These are phyloP conservation scores for Stenotaenia linearis DNA, from an alignment of 2,888 invertebrate species.

Conservation along the genomic window DNA sequence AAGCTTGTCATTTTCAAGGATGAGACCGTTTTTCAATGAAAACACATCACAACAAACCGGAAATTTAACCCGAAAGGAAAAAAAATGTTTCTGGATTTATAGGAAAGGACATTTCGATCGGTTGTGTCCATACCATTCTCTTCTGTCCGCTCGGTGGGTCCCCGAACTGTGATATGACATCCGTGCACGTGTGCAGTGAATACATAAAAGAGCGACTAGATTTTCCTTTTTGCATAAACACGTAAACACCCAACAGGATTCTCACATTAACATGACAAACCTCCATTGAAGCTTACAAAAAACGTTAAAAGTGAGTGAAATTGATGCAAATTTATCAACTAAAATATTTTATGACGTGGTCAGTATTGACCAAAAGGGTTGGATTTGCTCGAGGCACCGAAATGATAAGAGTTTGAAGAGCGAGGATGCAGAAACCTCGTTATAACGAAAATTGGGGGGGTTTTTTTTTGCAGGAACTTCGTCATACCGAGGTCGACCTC, in stretches of 20 bases:
- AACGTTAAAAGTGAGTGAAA: neutral
- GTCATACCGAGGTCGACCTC: neutral
- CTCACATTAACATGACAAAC: slow-evolving; percentile 11
- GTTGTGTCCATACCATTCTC: slow-evolving; percentile 3
- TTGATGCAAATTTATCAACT: too few species aligned
- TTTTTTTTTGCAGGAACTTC: neutral
- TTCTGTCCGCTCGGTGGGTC: slow-evolving; percentile 1
- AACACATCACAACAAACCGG: neutral
- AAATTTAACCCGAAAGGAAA: neutral
- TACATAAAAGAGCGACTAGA: slow-evolving; percentile 7
- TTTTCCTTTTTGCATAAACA: neutral
- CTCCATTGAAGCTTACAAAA: neutral
- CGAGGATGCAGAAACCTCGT: neutral
- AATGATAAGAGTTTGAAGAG: neutral
- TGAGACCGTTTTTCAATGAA: neutral
- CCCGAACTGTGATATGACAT: slow-evolving; percentile 19
- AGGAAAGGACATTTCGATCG: slow-evolving; percentile 11
- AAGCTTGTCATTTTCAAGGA: neutral
- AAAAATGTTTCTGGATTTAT: neutral
- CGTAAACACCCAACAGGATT: slow-evolving; percentile 10
- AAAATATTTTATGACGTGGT: too few species aligned
- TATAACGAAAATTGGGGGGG: neutral
- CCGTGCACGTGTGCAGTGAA: neutral
- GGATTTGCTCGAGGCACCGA: neutral
- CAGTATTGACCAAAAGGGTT: too few species aligned